Evolutionary conservation across 2,797 vertebrate genomes (phyloP), one percentile per base, ranked within the genome.

Genomic region (Rhynchotus rufescens): DNA sequence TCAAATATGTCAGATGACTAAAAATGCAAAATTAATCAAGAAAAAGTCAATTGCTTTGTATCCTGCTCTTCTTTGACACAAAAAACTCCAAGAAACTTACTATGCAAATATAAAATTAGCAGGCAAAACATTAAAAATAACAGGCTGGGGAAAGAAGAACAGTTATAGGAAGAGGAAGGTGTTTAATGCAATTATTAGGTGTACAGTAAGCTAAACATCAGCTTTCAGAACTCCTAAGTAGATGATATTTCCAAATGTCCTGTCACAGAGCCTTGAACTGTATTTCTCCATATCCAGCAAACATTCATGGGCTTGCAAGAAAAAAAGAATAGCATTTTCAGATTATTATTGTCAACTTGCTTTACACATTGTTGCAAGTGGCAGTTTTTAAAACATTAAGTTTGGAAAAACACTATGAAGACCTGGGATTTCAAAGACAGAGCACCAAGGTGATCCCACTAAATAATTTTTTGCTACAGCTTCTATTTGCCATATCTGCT

Each of bases 361-460:
- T 80, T 82, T 44, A 75, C 25, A 51, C 82, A 86, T 49, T 81
- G 61, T 76, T 93, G 68, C 28, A 95, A 80, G 25, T 77, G 42
- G 57, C 73, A 79, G 65, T 94, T 95, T 91, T 85, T 80, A 92
- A 96, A 96, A 90, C 94, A 96, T 93, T 96, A 91, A 91, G 38
- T 57, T 81, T 80, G 56, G 81, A 96, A 96, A 94, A 94, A 93
- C 26, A 88, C 42, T 85, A 77, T 92, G 40, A 86, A 90, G 96
- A 56, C 68, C 69, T n/a, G 15, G 86, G 57, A 95, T 87, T 90
- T 92, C 71, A 94, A 88, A 95, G 69, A 94, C 85, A 83, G 57
- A 84, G 20, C 52, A 77, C 26, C 76, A 54, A 75, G 79, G 52
- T 80, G 75, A 86, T 45, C 52, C 62, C 16, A 47, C n/a, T 26